phyloP scores from a whole-genome alignment of 2,888 invertebrate genomes.

The Thymelicus sylvestris region DNA sequence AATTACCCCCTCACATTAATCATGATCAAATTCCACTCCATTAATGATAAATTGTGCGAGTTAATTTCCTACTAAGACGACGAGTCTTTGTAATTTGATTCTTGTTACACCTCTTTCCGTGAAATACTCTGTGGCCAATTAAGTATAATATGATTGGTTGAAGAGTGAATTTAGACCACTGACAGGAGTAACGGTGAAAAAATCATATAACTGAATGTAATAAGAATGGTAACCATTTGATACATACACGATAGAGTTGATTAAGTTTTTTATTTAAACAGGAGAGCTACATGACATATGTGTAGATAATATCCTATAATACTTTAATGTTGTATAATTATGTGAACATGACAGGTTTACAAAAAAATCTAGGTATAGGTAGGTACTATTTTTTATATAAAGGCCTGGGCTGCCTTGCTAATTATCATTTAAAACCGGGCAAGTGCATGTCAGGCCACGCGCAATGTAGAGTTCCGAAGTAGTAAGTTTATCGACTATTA shows the following conservation, averaged over 20 bases:
- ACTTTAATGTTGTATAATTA: no score
- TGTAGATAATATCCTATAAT: no score
- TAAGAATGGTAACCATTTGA: conserved; percentile 4
- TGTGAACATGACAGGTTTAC: no score
- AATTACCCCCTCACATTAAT: conserved; percentile 1
- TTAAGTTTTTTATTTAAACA: no score
- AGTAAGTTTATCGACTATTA: no score
- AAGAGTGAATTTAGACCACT: neutral
- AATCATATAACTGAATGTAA: conserved; percentile 27
- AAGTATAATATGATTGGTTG: neutral
- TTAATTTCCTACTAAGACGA: conserved; percentile 3
- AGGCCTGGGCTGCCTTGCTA: no score
- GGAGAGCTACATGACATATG: no score
- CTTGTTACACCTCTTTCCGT: conserved; percentile 8
- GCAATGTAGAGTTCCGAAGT: no score
- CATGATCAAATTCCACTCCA: conserved; percentile 15
- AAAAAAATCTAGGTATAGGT: no score
- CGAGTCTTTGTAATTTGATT: neutral
- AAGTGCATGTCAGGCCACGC: no score
- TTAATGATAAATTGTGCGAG: neutral
- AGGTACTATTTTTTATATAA: no score
- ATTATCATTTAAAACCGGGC: no score
- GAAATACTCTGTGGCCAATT: conserved; percentile 30
- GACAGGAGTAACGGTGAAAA: conserved; percentile 40
- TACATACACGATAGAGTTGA: neutral